Evolutionary conservation across 2,888 invertebrate genomes (phyloP).

Genomic region (Exocentrus adspersus): DNA sequence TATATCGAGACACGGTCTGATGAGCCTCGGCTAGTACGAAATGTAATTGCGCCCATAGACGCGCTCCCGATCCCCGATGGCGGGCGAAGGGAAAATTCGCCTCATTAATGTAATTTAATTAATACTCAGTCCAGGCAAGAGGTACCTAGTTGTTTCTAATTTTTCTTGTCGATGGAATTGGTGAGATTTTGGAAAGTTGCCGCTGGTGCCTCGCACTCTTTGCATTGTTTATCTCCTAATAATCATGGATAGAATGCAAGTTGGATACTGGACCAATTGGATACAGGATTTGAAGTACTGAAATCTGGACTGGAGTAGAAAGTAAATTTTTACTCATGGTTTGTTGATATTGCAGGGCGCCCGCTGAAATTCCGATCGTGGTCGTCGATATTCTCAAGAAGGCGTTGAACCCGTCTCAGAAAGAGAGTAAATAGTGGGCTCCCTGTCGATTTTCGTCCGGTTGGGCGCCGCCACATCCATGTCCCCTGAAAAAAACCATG

Average conservation of each 20-base stretch:
- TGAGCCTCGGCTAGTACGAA: constrained; percentile 45
- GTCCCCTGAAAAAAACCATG: constrained; percentile 17
- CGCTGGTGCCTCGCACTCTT: no score
- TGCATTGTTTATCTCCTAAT: no score
- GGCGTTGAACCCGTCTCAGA: background rate
- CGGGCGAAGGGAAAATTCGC: constrained; percentile 2
- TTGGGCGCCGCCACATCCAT: constrained; percentile 7
- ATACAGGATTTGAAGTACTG: no score
- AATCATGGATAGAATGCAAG: no score
- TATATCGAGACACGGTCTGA: constrained; percentile 59
- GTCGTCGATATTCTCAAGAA: background rate
- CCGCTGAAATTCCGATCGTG: no score
- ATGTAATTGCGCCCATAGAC: constrained; percentile 41
- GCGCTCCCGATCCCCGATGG: constrained; percentile 27
- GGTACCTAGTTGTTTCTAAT: constrained; percentile 6
- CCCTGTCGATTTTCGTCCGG: constrained; percentile 8
- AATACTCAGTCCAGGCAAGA: background rate
- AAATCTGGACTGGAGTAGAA: no score
- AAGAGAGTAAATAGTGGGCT: background rate
- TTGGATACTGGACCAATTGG: no score
- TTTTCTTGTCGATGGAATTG: constrained; percentile 14
- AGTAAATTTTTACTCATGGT: no score
- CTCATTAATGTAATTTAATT: constrained; percentile 9
- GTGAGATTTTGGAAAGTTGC: background rate
- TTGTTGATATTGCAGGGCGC: no score